Percentiles rank a stretch among this genome's conserved stretches.
Conservation (phyloP, 2,888 invertebrate genomes). For the Hymenopus coronatus region DNA sequence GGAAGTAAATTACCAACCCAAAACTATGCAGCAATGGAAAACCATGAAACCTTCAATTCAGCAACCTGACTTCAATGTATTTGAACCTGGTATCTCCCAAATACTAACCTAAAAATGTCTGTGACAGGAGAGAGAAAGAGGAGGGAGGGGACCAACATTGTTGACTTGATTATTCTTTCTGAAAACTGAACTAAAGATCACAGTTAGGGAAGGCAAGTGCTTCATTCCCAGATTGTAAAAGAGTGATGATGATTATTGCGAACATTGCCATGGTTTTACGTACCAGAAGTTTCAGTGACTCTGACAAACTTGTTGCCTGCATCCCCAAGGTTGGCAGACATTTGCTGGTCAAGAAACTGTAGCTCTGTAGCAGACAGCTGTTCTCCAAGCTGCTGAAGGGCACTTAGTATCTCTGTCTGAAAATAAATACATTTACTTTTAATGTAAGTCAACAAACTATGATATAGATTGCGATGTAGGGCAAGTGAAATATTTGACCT, state of each 20-base stretch:
- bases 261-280: conserved; percentile 12
- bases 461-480: not conserved
- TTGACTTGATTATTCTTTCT: no score
- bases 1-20: no score
- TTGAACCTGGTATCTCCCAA: not conserved
- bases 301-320: conserved; percentile 49
- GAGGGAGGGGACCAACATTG: no score
- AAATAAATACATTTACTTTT: conserved; percentile 16
- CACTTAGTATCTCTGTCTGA: conserved; percentile 51
- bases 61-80: no score
- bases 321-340: conserved; percentile 44
- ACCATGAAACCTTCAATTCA: no score
- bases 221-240: not conserved
- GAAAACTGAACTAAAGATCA: no score
- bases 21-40: no score
- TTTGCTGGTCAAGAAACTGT: conserved; percentile 51
- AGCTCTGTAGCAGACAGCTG: conserved; percentile 50
- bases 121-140: no score
- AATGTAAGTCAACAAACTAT: not conserved
- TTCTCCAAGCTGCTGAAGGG: conserved; percentile 53
- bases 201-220: no score
- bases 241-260: not conserved
- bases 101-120: no score
- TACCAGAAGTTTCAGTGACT: conserved; percentile 45
- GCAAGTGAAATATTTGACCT: conserved; percentile 41